Conservation (phyloP, 2,113 vertebrate species). For the Nipponia nippon region DNA sequence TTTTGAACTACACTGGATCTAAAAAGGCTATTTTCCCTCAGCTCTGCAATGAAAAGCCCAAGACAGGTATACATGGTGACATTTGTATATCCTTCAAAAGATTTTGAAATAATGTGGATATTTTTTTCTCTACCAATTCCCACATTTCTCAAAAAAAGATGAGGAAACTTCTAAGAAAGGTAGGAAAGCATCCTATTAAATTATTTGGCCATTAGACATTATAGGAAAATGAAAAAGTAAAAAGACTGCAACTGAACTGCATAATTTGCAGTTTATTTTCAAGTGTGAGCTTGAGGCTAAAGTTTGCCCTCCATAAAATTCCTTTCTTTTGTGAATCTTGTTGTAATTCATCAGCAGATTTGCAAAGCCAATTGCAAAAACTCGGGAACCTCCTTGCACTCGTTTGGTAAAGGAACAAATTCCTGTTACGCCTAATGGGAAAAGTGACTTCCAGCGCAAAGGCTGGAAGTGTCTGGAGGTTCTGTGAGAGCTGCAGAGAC, state of each 20-base stretch:
- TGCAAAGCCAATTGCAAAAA: neutral
- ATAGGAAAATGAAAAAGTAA: neutral
- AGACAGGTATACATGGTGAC: neutral
- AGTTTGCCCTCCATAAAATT: neutral
- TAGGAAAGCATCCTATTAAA: neutral
- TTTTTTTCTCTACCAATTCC: neutral
- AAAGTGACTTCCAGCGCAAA: neutral
- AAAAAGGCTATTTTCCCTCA: neutral
- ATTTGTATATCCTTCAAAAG: neutral
- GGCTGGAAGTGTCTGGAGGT: neutral
- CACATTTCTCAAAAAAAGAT: neutral
- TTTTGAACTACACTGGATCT: neutral
- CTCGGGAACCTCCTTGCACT: neutral
- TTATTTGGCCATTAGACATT: neutral
- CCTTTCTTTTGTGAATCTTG: neutral
- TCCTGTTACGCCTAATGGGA: neutral
- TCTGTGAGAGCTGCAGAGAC: neutral
- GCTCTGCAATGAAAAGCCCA: neutral
- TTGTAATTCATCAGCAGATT: conserved; percentile 4
- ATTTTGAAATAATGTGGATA: neutral
- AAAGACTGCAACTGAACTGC: neutral
- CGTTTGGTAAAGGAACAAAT: neutral
- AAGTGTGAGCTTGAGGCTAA: neutral
- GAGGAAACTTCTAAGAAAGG: neutral
- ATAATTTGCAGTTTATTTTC: conserved; percentile 11